Conservation (phyloP, 2,888 invertebrate genomes). For the Dynastes tityus region DNA sequence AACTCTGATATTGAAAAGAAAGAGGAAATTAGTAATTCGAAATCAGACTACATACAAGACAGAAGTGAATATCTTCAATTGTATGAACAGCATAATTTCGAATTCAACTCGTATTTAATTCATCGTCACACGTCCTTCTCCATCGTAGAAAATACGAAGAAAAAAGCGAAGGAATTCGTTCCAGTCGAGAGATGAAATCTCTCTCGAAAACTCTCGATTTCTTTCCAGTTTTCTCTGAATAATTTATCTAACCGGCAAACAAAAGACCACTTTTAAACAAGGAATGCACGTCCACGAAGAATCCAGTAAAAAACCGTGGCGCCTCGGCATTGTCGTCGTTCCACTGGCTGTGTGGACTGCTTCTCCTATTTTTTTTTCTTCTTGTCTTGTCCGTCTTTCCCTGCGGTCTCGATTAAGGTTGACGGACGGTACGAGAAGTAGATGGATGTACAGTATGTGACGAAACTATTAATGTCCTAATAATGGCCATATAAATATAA, state of each 20-base stretch:
- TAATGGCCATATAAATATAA: no score
- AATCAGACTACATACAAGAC: no score
- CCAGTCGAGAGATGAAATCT: conserved; percentile 9
- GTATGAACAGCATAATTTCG: no score
- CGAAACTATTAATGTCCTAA: no score
- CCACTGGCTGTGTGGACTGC: conserved; percentile 6
- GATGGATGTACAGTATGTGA: no score
- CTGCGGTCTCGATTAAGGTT: neutral
- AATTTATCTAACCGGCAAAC: conserved; percentile 35
- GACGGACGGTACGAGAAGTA: no score
- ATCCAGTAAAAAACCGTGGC: conserved; percentile 38
- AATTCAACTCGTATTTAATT: no score
- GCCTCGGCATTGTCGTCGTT: conserved; percentile 32
- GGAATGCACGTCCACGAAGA: conserved; percentile 23
- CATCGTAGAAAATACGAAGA: neutral
- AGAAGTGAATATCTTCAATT: no score
- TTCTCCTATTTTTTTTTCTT: conserved; percentile 9
- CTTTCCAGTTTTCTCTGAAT: conserved; percentile 33
- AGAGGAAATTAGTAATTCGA: no score
- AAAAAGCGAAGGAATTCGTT: neutral
- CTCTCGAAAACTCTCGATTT: conserved; percentile 19
- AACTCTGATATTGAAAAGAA: no score
- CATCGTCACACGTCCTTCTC: no score
- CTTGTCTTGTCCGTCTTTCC: neutral
- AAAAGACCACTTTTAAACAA: conserved; percentile 35